Evolutionary conservation across 2,888 invertebrate genomes (phyloP), one percentile per base, ranked within the genome.

Genomic region (Adineta ricciae): DNA sequence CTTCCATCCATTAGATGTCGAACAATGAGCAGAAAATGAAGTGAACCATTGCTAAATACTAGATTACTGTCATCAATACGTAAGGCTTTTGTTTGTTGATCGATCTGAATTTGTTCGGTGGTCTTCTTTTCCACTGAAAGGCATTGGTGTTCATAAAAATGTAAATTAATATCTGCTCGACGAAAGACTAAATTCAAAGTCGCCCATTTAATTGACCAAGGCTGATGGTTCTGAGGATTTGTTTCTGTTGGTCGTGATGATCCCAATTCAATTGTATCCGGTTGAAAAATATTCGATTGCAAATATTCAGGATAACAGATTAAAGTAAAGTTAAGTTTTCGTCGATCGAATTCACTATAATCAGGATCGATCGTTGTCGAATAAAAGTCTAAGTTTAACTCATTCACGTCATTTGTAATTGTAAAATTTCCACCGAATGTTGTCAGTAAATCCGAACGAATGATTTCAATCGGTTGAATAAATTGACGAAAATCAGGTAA

Each of bases 381-480:
- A 38, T 41, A 78, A 78, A 78, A 78, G 41, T 78, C 41, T 8
- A 78, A 41, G 11, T n/a, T 1, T 41, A 78, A 8, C 41, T 78
- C n/a, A 2, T 38, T 16, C 7, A 36, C 41, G 9, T 19, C 24
- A 41, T 78, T 41, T 16, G 8, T 24, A 24, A 41, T 11, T 41
- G 41, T 41, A n/a, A 41, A 0, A 41, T 78, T 38, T 24, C 41
- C 41, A 41, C 41, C 41, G 41, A 78, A 78, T 41, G 9, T 78
- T 41, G 78, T 78, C 3, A n/a, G 9, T 7, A 78, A 78, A 41
- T 78, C 41, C n/a, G 78, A 78, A 11, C 41, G 78, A n/a, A 32
- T n/a, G 4, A 78, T 78, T 78, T 78, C 78, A 78, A 78, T 78
- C 8, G 78, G 78, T 78, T 78, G 78, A 78, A 41, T 41, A 78